Conservation (phyloP, 2,888 invertebrate genomes). For the Mimas tiliae region DNA sequence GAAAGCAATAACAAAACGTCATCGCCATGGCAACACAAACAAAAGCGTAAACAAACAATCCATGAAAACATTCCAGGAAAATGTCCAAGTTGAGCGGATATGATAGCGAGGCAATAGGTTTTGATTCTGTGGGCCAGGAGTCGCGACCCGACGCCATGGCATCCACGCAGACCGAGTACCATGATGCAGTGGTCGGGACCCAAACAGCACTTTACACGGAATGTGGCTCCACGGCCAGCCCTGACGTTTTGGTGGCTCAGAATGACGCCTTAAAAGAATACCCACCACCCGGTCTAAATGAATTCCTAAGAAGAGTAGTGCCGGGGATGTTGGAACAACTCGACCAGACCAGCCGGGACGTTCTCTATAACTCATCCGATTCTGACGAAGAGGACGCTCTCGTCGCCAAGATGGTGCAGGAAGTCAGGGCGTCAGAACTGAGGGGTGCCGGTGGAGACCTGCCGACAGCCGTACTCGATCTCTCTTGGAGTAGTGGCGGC, state of each 20-base stretch:
- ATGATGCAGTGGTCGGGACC: constrained; percentile 49
- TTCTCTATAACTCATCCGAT: constrained; percentile 62
- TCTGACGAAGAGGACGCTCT: constrained; percentile 70
- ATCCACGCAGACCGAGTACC: constrained; percentile 67
- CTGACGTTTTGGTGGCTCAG: constrained; percentile 57
- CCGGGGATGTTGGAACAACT: constrained; percentile 71
- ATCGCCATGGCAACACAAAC: constrained; percentile 40
- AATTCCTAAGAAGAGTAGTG: constrained; percentile 68
- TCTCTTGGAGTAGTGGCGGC: constrained; percentile 70
- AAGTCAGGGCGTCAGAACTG: constrained; percentile 54
- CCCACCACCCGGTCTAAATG: constrained; percentile 64
- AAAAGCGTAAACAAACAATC: constrained; percentile 37
- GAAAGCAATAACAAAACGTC: constrained; percentile 22
- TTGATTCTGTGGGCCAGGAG: constrained; percentile 57
- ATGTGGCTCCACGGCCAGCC: constrained; percentile 53
- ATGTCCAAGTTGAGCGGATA: constrained; percentile 73
- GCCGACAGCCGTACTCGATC: constrained; percentile 53
- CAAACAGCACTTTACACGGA: constrained; percentile 60
- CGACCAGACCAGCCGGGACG: constrained; percentile 57
- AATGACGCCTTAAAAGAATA: constrained; percentile 56
- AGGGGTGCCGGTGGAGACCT: constrained; percentile 61
- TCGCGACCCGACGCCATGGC: constrained; percentile 46
- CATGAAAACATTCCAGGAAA: constrained; percentile 32
- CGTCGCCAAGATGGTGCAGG: constrained; percentile 62
- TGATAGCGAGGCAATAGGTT: constrained; percentile 70